Conservation (phyloP, 2,797 vertebrate species). For the Chiloscyllium punctatum region DNA sequence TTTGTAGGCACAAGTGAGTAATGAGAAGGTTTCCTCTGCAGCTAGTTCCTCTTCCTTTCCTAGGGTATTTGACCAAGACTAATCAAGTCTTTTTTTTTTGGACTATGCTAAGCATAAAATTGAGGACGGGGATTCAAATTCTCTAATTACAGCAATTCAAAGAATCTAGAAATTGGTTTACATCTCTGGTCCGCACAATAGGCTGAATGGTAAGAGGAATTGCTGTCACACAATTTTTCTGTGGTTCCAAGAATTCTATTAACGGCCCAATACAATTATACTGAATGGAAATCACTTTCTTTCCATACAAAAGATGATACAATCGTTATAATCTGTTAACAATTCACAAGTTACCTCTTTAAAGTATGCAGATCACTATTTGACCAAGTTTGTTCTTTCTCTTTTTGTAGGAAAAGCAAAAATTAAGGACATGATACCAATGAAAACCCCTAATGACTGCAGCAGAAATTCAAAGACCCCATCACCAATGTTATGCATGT, state of each 20-base stretch:
- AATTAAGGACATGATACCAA: constrained; percentile 6
- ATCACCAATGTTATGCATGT: not conserved
- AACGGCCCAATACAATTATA: not conserved
- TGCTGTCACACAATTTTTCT: too few relatives aligned
- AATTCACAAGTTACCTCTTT: not conserved
- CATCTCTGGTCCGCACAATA: not conserved
- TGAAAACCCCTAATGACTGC: not conserved
- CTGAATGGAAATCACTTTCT: not conserved
- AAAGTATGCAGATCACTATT: not conserved
- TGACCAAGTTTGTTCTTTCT: not conserved
- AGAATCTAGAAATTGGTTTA: not conserved
- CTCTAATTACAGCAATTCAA: not conserved
- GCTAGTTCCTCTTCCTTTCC: not conserved
- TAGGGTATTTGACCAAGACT: not conserved
- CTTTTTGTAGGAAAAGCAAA: not conserved
- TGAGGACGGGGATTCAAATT: not conserved
- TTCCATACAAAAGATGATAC: not conserved
- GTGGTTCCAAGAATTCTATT: too few relatives aligned
- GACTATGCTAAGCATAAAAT: not conserved
- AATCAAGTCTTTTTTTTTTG: not conserved
- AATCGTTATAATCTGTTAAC: not conserved
- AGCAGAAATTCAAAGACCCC: not conserved
- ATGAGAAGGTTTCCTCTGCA: not conserved
- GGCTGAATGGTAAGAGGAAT: too few relatives aligned
- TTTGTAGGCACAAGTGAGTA: not conserved